Base-by-base conservation (phyloP, 2,797 vertebrate species). In the Acrossocheilus fasciatus region DNA sequence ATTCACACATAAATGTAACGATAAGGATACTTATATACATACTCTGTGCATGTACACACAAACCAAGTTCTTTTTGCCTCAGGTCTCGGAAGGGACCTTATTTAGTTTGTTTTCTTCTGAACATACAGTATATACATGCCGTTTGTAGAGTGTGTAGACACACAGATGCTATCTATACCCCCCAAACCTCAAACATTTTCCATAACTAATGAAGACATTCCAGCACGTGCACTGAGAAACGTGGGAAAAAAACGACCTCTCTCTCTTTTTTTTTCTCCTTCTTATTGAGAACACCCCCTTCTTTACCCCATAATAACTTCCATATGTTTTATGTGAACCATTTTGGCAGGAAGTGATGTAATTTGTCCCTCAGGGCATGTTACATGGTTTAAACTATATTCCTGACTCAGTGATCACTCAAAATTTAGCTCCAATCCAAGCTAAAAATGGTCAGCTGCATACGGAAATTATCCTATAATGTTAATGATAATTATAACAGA, bases 271-370 rank as follows among this genome's bases (percentile, higher is more conserved):
- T 3, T 3, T 18, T 7, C 36, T 62, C 39, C 47, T 72, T 70
- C 52, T 62, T 81, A 54, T 52, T 47, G 39, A 81, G 72, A 88
- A 88, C 80, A 50, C 59, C 59, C 66, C 26, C 75, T 39, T 57
- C 41, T 79, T 34, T 78, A 43, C 26, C 83, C 36, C 76, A 41
- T 70, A 84, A 86, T 89, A 50, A 64, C 41, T 87, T 86, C 83
- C 83, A 89, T 70, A 91, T 95, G 95, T 88, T 87, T 89, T 80
- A 92, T 76, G 87, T 89, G 41, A 88, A 91, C 87, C 87, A 86
- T 92, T 89, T 93, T 91, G 91, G 91, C 91, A 94, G 94, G 94
- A 95, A 94, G 92, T 93, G 92, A 94, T 92, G 92, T 36, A 59
- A 85, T 7, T 52, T 23, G 36, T 84, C 70, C 69, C 72, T 15